Evolutionary conservation across 1,140 invertebrate species (phyloP).

Genomic region (Bombus waltoni): DNA sequence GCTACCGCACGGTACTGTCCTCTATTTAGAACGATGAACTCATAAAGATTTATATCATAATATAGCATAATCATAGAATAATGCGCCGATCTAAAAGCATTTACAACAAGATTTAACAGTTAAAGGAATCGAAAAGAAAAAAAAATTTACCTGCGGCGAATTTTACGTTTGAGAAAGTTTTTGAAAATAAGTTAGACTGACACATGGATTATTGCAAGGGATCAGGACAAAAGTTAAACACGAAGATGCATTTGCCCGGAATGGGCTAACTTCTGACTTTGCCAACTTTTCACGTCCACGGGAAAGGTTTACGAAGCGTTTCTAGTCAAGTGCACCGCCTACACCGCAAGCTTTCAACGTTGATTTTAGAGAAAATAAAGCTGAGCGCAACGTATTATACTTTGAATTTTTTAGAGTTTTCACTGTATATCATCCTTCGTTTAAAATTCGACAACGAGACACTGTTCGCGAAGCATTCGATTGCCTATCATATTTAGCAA

Average conservation of each 20-base stretch:
- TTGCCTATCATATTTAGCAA: not conserved
- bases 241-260: not conserved
- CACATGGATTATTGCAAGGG: not conserved
- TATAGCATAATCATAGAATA: no score
- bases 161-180: not conserved
- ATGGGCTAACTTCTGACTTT: not conserved
- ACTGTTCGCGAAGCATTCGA: not conserved
- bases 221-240: slow-evolving; percentile 3
- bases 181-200: not conserved
- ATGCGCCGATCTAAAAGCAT: no score
- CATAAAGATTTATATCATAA: no score
- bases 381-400: no score
- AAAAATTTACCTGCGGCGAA: not conserved
- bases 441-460: not conserved
- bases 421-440: not conserved
- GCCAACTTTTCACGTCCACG: slow-evolving; percentile 3
- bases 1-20: no score
- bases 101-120: not conserved
- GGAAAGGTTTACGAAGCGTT: not conserved
- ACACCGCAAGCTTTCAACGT: not conserved
- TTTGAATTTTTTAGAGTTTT: not conserved
- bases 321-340: not conserved
- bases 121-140: not conserved
- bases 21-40: no score
- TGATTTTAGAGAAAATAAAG: not conserved